Percentiles rank a stretch among this genome's conserved stretches.
Evolutionary conservation across 1,140 invertebrate genomes (phyloP).

Genomic region (Mercenaria mercenaria): DNA sequence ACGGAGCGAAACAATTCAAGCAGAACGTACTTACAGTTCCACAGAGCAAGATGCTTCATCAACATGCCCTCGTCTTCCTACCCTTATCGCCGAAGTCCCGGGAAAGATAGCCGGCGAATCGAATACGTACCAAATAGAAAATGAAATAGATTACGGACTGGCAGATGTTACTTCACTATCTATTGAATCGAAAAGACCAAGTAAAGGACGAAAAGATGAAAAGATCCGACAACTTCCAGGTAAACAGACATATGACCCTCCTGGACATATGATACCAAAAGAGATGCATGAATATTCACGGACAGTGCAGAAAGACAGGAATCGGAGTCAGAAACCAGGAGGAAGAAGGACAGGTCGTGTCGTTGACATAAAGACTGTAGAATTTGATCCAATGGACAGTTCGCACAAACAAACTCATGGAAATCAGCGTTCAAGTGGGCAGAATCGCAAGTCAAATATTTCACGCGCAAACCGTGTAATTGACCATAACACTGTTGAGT

Average conservation of each 20-base stretch:
- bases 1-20: not conserved
- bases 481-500: not conserved
- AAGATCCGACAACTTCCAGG: not conserved
- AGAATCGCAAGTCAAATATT: not conserved
- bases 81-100: not conserved
- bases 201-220: no score
- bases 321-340: not conserved
- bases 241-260: not conserved
- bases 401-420: not conserved
- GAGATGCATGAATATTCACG: not conserved
- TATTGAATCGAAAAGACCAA: no score
- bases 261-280: not conserved
- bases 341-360: not conserved
- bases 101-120: not conserved
- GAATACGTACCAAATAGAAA: not conserved
- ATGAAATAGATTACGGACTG: not conserved
- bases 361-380: not conserved
- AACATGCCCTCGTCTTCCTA: no score
- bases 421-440: not conserved
- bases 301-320: not conserved
- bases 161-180: not conserved
- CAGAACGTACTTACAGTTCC: no score
- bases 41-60: no score
- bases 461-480: not conserved
- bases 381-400: not conserved